A percentile compares a stretch with the other conserved stretches of the same genome.
These are phyloP conservation scores for Pyrrhia umbra DNA, from an alignment of 2,888 invertebrate genomes.

Conservation along the genomic window DNA sequence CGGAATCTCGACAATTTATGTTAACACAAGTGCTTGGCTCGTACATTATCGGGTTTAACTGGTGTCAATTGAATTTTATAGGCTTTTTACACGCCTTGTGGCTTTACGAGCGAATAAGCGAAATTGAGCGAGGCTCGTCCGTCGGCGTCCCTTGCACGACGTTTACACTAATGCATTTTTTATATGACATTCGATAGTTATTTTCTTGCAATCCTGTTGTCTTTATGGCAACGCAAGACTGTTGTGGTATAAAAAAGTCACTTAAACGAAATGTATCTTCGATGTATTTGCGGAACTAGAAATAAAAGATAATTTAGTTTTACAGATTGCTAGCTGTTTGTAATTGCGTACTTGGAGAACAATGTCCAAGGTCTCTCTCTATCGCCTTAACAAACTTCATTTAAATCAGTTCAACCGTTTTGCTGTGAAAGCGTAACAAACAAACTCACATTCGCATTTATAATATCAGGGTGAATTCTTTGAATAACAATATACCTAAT, in stretches of 20 bases:
- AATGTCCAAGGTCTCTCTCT: too few species aligned
- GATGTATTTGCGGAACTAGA: not conserved
- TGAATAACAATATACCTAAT: too few species aligned
- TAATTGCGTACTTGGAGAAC: too few species aligned
- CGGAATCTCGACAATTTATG: conserved; percentile 70
- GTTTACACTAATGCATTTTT: conserved; percentile 58
- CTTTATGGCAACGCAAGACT: conserved; percentile 34
- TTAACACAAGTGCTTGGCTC: conserved; percentile 67
- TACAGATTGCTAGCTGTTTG: not conserved
- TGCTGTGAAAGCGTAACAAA: too few species aligned
- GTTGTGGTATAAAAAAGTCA: conserved; percentile 30
- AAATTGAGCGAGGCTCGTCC: conserved; percentile 72
- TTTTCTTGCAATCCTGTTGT: conserved; percentile 48
- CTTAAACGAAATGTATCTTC: not conserved
- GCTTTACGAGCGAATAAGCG: conserved; percentile 81
- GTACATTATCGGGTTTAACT: conserved; percentile 76
- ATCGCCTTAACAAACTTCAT: too few species aligned
- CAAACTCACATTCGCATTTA: too few species aligned
- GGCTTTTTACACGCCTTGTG: conserved; percentile 80
- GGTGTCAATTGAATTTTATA: conserved; percentile 87
- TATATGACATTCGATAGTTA: conserved; percentile 61
- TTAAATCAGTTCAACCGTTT: too few species aligned
- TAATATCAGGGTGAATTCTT: too few species aligned
- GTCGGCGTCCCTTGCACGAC: conserved; percentile 48
- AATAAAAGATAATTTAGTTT: not conserved